Evolutionary conservation across 2,113 vertebrate genomes (phyloP).

Genomic region (Myrmecophaga tridactyla): DNA sequence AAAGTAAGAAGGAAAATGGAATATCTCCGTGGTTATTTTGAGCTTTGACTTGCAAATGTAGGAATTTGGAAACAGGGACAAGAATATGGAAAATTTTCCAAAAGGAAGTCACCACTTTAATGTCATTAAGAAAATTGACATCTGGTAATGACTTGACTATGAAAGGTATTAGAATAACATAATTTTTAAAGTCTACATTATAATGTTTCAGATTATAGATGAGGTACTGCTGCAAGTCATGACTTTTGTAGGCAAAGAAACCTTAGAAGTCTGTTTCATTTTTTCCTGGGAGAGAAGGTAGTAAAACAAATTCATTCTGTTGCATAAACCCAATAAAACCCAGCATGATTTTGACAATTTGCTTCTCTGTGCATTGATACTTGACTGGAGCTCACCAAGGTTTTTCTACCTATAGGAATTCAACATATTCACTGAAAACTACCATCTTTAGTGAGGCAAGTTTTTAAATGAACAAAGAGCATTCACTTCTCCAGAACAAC

Average conservation of each 20-base stretch:
- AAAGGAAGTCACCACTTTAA: not conserved
- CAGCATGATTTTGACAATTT: no score
- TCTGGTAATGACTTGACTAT: not conserved
- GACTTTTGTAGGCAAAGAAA: not conserved
- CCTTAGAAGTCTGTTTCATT: not conserved
- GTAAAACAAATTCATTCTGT: not conserved
- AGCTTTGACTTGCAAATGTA: not conserved
- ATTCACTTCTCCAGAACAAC: not conserved
- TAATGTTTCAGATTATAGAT: not conserved
- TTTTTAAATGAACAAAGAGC: not conserved
- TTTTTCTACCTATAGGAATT: no score
- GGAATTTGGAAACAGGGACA: not conserved
- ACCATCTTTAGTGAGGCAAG: no score
- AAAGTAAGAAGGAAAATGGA: not conserved
- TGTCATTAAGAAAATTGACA: not conserved
- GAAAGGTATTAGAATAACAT: not conserved
- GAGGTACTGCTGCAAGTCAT: not conserved
- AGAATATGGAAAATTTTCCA: not conserved
- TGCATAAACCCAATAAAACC: not conserved
- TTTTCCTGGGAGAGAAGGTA: not conserved
- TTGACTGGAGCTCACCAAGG: not conserved
- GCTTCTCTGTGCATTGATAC: rapidly evolving
- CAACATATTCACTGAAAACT: no score
- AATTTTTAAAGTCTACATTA: not conserved
- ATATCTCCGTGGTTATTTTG: not conserved